Percentiles rank a stretch among this genome's conserved stretches.
phyloP scores from a whole-genome alignment of 1,140 invertebrate genomes.

The Drosophila bocqueti region DNA sequence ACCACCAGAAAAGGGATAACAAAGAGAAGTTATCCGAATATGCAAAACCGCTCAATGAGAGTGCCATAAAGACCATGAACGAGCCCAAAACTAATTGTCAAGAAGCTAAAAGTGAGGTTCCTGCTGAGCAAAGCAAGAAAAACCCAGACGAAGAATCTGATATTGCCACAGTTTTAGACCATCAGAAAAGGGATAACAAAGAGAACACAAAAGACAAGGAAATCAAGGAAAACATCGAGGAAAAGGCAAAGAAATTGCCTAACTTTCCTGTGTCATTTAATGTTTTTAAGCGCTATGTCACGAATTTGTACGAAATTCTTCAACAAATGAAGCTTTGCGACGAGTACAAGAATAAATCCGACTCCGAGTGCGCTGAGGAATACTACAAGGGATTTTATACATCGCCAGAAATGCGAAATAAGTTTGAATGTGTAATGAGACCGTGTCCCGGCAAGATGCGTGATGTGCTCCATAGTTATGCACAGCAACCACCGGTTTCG shows the following conservation, averaged over 20 bases:
- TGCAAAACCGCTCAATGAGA: constrained; percentile 22
- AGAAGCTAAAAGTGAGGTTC: neutral
- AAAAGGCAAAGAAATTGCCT: neutral
- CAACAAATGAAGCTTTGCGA: constrained; percentile 23
- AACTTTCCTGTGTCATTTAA: constrained; percentile 12
- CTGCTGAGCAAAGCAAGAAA: neutral
- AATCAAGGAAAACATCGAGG: neutral
- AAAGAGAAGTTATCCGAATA: constrained; percentile 1
- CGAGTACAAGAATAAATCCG: constrained; percentile 10
- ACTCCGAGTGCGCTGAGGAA: neutral
- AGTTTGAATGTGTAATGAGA: constrained; percentile 19
- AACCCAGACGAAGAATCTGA: too few species aligned
- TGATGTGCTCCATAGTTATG: constrained; percentile 4
- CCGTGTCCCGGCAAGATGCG: constrained; percentile 33
- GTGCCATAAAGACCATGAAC: neutral
- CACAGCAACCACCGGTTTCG: neutral
- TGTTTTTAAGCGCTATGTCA: constrained; percentile 22
- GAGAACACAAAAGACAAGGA: neutral
- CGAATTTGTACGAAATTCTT: constrained; percentile 29
- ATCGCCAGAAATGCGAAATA: constrained; percentile 18
- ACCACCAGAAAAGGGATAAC: too few species aligned
- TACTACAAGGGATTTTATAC: constrained; percentile 42
- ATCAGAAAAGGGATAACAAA: too few species aligned
- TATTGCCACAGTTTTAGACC: neutral
- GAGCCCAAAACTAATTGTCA: neutral